phyloP scores from a whole-genome alignment of 2,888 invertebrate genomes.

The Parnassius mnemosyne region DNA sequence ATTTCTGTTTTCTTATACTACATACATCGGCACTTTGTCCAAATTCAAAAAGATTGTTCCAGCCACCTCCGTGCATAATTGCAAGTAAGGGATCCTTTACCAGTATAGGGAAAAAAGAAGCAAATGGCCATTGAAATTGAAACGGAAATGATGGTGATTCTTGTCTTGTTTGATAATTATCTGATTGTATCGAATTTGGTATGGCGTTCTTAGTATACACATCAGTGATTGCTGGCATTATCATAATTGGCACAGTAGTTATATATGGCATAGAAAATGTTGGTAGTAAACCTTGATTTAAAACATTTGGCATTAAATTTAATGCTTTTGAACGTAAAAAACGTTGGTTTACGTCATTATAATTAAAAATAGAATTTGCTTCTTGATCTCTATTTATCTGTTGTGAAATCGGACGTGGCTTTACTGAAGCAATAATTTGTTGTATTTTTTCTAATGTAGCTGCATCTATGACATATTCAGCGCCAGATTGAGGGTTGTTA shows the following conservation, averaged over 20 bases:
- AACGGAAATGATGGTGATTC: conserved; percentile 46
- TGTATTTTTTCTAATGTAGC: conserved; percentile 63
- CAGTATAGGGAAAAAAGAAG: conserved; percentile 77
- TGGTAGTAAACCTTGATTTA: conserved; percentile 25
- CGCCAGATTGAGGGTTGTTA: conserved; percentile 45
- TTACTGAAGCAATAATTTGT: conserved; percentile 61
- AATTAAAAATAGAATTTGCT: conserved; percentile 37
- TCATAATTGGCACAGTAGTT: conserved; percentile 56
- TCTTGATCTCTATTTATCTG: conserved; percentile 38
- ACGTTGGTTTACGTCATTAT: conserved; percentile 32
- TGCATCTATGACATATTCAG: conserved; percentile 54
- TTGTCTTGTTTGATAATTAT: conserved; percentile 50
- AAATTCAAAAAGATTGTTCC: conserved; percentile 79
- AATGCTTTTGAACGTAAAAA: conserved; percentile 37
- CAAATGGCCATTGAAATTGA: conserved; percentile 73
- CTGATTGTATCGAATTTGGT: conserved; percentile 38
- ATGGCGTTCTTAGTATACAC: conserved; percentile 35
- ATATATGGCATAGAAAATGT: conserved; percentile 48
- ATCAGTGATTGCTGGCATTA: conserved; percentile 47
- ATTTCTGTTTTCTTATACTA: conserved; percentile 55
- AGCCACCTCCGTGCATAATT: conserved; percentile 72
- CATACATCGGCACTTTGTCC: conserved; percentile 80
- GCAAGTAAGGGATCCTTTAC: conserved; percentile 80
- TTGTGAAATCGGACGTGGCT: conserved; percentile 43
- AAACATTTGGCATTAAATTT: conserved; percentile 29